These are phyloP conservation scores for Macrobrachium rosenbergii DNA, from an alignment of 1,140 invertebrate genomes.

Conservation along the genomic window DNA sequence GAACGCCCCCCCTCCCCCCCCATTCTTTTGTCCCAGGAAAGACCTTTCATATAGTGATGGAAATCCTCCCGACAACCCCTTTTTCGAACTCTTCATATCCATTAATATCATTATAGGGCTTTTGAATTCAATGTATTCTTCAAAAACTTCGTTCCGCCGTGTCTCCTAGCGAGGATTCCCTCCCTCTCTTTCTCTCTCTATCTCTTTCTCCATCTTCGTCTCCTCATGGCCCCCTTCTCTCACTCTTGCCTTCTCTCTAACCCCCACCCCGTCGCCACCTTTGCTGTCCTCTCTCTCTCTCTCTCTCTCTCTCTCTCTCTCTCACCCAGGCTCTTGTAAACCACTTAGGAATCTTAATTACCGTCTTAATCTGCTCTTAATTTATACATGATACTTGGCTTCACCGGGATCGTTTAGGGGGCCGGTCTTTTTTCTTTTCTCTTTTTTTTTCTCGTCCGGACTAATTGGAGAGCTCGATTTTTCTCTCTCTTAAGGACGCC, in stretches of 20 bases:
- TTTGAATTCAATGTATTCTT: no score
- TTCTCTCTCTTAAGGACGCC: conserved; percentile 15
- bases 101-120: no score
- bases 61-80: no score
- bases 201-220: neutral
- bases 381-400: conserved; percentile 29
- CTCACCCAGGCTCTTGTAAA: conserved; percentile 21
- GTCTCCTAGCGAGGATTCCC: neutral
- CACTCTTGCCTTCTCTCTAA: neutral
- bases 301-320: conserved; percentile 25
- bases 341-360: conserved; percentile 26
- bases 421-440: no score
- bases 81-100: no score
- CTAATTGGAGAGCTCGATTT: conserved; percentile 21
- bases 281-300: neutral
- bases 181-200: neutral
- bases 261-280: neutral
- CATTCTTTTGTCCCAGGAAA: no score
- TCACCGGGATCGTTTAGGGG: conserved; percentile 27
- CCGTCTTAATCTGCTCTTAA: conserved; percentile 20
- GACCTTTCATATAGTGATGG: no score
- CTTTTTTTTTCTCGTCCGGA: conserved; percentile 1
- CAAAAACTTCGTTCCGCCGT: no score
- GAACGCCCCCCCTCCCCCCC: no score
- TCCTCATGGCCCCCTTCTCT: neutral